phyloP scores from a whole-genome alignment of 2,888 invertebrate species.

The Spodoptera littoralis region DNA sequence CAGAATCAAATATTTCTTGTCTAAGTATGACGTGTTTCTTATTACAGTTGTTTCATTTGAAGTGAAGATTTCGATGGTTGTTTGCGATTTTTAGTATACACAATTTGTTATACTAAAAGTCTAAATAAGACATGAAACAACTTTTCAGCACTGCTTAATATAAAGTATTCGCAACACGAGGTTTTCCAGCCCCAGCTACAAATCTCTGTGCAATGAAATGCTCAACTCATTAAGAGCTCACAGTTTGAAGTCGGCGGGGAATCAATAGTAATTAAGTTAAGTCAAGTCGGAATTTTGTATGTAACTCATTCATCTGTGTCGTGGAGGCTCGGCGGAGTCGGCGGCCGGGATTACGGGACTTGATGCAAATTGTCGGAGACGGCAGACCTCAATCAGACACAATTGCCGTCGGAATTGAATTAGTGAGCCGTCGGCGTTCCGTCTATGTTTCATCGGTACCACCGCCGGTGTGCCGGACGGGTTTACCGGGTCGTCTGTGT shows the following conservation, averaged over 20 bases:
- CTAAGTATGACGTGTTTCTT: too few species aligned
- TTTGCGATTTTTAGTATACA: too few species aligned
- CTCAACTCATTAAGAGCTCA: constrained; percentile 27
- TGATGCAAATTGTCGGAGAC: constrained; percentile 45
- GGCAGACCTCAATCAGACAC: constrained; percentile 43
- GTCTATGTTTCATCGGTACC: neutral
- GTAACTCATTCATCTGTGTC: constrained; percentile 44
- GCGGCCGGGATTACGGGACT: constrained; percentile 24
- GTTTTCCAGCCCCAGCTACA: neutral
- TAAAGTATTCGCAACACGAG: neutral
- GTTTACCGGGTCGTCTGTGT: constrained; percentile 7
- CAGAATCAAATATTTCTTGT: neutral
- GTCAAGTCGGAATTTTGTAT: constrained; percentile 41
- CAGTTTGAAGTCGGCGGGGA: constrained; percentile 21
- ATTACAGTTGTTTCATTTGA: too few species aligned
- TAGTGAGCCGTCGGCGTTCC: constrained; percentile 20
- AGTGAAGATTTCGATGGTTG: too few species aligned
- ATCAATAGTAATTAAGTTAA: constrained; percentile 48
- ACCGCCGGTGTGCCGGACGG: neutral
- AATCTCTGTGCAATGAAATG: too few species aligned
- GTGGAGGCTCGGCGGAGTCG: neutral
- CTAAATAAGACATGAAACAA: too few species aligned
- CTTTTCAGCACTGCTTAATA: too few species aligned
- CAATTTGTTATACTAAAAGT: too few species aligned
- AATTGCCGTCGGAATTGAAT: constrained; percentile 48